A percentile compares a stretch with the other conserved stretches of the same genome.
phyloP scores from a whole-genome alignment of 1,140 invertebrate species.

The Doryteuthis pealeii region DNA sequence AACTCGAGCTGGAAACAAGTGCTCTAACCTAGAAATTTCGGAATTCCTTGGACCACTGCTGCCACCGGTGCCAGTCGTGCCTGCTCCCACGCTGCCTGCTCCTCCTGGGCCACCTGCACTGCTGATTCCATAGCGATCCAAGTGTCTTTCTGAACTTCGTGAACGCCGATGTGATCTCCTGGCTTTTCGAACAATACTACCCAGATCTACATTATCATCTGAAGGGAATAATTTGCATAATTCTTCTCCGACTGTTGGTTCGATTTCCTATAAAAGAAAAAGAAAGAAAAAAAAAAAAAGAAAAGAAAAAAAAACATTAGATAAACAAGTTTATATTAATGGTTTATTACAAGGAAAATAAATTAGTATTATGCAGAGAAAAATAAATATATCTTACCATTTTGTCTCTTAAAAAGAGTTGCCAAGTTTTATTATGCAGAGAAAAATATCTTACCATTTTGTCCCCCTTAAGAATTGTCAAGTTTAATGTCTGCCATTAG shows the following conservation, averaged over 20 bases:
- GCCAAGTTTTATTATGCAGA: no score
- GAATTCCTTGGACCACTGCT: constrained; percentile 10
- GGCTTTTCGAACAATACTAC: constrained; percentile 83
- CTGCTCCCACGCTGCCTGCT: background rate
- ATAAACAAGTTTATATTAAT: no score
- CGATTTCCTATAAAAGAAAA: constrained; percentile 77
- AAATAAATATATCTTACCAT: no score
- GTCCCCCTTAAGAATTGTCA: no score
- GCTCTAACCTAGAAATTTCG: constrained; percentile 15
- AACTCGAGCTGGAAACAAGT: constrained; percentile 10
- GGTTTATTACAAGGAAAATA: no score
- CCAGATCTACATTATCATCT: constrained; percentile 91
- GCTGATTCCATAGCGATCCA: background rate
- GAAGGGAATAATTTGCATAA: constrained; percentile 91
- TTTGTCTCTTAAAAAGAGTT: no score
- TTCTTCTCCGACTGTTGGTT: constrained; percentile 91
- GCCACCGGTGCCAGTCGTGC: background rate
- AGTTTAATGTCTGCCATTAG: no score
- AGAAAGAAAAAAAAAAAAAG: background rate
- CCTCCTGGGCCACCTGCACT: background rate
- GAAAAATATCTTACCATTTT: no score
- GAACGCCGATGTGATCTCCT: constrained; percentile 13
- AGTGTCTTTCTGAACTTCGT: constrained; percentile 10
- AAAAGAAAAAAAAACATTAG: background rate
- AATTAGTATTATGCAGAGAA: no score